Evolutionary conservation across 2,888 invertebrate genomes (phyloP).

Genomic region (Agrypnus murinus): DNA sequence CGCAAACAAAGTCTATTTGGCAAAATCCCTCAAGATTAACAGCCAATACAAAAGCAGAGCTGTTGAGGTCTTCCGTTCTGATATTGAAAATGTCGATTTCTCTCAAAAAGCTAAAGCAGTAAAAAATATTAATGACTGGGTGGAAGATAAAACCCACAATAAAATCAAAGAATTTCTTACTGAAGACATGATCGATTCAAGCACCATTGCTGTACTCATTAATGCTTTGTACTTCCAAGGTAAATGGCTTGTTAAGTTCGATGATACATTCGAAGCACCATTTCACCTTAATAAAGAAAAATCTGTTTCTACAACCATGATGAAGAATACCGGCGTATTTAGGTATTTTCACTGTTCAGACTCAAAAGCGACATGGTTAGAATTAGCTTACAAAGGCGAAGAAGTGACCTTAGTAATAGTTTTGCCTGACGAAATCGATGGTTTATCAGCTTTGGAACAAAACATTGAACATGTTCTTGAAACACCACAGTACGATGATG

Average conservation of each 20-base stretch:
- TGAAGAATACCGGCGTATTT: too few species aligned
- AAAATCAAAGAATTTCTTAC: conserved; percentile 64
- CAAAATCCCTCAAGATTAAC: conserved; percentile 72
- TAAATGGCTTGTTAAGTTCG: conserved; percentile 58
- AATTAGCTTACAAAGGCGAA: too few species aligned
- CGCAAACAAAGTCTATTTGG: conserved; percentile 76
- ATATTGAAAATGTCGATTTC: conserved; percentile 70
- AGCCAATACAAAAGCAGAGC: conserved; percentile 75
- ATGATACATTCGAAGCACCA: too few species aligned
- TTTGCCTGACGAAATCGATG: too few species aligned
- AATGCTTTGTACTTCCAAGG: conserved; percentile 67
- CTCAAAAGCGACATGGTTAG: too few species aligned
- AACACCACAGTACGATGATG: too few species aligned
- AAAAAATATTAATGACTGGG: conserved; percentile 65
- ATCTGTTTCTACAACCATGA: too few species aligned
- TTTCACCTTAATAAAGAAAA: too few species aligned
- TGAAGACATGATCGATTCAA: conserved; percentile 53
- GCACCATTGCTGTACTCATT: conserved; percentile 63
- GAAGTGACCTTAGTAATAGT: too few species aligned
- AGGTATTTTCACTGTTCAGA: too few species aligned
- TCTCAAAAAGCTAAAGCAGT: conserved; percentile 55
- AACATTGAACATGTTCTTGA: too few species aligned
- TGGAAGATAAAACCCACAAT: conserved; percentile 64
- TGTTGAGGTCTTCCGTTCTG: conserved; percentile 76
- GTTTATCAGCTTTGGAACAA: too few species aligned